Evolutionary conservation across 1,140 invertebrate species (phyloP).

Genomic region (Diabrotica virgifera): DNA sequence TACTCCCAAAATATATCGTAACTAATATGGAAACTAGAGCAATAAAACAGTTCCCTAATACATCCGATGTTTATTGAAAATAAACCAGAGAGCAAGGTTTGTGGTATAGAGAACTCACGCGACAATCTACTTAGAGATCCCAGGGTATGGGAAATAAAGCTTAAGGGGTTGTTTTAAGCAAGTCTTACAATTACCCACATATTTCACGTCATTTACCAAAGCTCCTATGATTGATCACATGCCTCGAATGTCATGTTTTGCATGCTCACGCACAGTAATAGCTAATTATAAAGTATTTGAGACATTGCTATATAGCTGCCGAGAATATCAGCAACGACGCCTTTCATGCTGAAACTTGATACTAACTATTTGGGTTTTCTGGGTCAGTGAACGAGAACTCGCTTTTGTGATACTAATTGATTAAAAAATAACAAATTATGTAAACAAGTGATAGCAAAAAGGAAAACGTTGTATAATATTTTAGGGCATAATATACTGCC

Average conservation of each 20-base stretch:
- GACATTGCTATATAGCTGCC: too few species aligned
- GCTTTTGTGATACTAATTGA: too few species aligned
- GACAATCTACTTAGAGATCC: conserved; percentile 12
- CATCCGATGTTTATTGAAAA: not conserved
- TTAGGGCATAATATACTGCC: too few species aligned
- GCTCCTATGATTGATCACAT: conserved; percentile 12
- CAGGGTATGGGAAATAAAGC: not conserved
- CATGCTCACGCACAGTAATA: conserved; percentile 7
- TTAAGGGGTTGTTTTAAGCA: conserved; percentile 11
- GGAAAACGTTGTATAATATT: too few species aligned
- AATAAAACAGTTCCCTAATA: not conserved
- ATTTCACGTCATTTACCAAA: conserved; percentile 16
- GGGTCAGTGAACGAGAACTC: too few species aligned
- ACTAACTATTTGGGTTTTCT: too few species aligned
- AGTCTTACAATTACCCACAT: conserved; percentile 17
- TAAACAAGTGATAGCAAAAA: too few species aligned
- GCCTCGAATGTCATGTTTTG: conserved; percentile 9
- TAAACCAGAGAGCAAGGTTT: not conserved
- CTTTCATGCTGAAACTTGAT: too few species aligned
- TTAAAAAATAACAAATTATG: too few species aligned
- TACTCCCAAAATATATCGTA: too few species aligned
- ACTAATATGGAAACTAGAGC: too few species aligned
- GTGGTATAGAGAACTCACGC: conserved; percentile 5
- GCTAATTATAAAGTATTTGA: not conserved
- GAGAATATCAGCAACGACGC: too few species aligned